Conservation (phyloP, 1,140 invertebrate species). For the Eubasilissa regina region DNA sequence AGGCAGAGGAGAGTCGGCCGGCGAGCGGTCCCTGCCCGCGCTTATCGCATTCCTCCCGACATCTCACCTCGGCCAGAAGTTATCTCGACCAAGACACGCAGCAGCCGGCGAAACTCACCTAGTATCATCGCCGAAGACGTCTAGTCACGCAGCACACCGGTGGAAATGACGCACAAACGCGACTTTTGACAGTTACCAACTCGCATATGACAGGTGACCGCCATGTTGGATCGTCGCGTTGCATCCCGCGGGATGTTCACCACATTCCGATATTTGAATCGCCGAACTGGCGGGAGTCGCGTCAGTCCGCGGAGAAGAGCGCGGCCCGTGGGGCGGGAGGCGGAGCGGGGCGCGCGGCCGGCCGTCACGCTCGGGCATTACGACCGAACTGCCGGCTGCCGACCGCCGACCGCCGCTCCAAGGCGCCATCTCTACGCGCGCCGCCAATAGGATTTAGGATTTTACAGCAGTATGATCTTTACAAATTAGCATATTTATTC, state of each 20-base stretch:
- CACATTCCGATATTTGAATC: slow-evolving; percentile 29
- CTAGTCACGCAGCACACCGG: not conserved
- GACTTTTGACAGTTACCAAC: slow-evolving; percentile 35
- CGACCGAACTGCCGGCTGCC: slow-evolving; percentile 30
- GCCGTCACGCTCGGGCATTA: slow-evolving; percentile 48
- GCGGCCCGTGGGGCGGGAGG: slow-evolving; percentile 11
- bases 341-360: slow-evolving; percentile 38
- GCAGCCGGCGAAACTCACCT: slow-evolving; percentile 36
- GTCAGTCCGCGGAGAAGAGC: not conserved
- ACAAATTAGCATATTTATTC: slow-evolving; percentile 39
- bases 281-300: slow-evolving; percentile 4
- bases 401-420: not conserved
- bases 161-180: slow-evolving; percentile 15
- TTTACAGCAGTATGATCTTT: slow-evolving; percentile 34
- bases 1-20: slow-evolving; percentile 1
- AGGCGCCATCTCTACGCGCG: slow-evolving; percentile 11
- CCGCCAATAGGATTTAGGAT: slow-evolving; percentile 33
- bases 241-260: slow-evolving; percentile 47
- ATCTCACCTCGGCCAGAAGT: slow-evolving; percentile 36
- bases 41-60: slow-evolving; percentile 45
- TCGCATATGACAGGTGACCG: slow-evolving; percentile 43
- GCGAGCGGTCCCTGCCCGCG: slow-evolving; percentile 17
- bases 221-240: slow-evolving; percentile 42
- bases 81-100: not conserved
- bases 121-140: slow-evolving; percentile 21